These are phyloP conservation scores for Ctenopoma multispine DNA, from an alignment of 2,797 vertebrate species.

Conservation along the genomic window DNA sequence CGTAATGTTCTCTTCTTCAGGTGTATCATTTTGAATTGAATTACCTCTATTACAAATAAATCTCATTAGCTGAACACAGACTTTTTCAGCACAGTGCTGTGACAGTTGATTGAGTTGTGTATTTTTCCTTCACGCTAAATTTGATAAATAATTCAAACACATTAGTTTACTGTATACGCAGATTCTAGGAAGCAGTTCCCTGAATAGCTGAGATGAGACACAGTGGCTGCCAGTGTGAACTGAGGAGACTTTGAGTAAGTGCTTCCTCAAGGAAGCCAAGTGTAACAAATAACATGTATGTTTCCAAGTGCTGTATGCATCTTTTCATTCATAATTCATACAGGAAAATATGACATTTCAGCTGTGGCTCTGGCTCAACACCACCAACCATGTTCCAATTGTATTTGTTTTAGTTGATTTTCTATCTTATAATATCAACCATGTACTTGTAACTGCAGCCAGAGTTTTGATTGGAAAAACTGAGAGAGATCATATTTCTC, in stretches of 20 bases:
- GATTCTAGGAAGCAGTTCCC: slow-evolving; percentile 33
- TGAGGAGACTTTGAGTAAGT: slow-evolving; percentile 5
- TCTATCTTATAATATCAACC: not conserved
- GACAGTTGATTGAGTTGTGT: slow-evolving; percentile 48
- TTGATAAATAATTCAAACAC: slow-evolving; percentile 65
- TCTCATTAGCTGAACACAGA: slow-evolving; percentile 40
- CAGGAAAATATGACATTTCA: not conserved
- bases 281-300: not conserved
- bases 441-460: not conserved
- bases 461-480: too few relatives aligned
- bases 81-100: slow-evolving; percentile 1
- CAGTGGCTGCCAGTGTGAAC: not conserved
- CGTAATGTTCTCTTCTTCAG: slow-evolving; percentile 35
- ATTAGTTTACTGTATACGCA: slow-evolving; percentile 4
- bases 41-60: slow-evolving; percentile 37
- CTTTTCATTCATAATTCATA: slow-evolving; percentile 40
- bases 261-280: slow-evolving; percentile 16
- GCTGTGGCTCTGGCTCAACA: not conserved
- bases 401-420: not conserved
- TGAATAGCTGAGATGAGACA: slow-evolving; percentile 27
- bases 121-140: slow-evolving; percentile 36
- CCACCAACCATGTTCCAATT: not conserved
- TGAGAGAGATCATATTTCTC: too few relatives aligned
- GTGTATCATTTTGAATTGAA: slow-evolving; percentile 40
- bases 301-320: not conserved